phyloP scores from a whole-genome alignment of 1,140 invertebrate species.

The Pseudachorutes palmiensis region DNA sequence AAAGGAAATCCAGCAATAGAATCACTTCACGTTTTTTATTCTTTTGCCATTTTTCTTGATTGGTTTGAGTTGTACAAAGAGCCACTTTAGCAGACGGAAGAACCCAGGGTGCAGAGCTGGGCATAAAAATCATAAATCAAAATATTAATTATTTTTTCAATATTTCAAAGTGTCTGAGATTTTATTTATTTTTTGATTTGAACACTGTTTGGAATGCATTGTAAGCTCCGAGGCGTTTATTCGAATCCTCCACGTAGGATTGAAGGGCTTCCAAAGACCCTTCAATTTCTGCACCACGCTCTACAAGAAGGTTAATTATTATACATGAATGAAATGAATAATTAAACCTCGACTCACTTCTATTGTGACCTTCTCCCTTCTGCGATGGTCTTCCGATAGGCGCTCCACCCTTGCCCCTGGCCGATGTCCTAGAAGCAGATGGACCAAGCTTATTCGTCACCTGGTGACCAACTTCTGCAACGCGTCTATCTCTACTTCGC shows the following conservation, averaged over 20 bases:
- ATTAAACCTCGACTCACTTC: background rate
- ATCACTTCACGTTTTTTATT: background rate
- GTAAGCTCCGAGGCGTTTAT: background rate
- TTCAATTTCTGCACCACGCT: background rate
- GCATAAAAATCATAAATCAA: too few species aligned
- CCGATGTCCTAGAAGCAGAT: too few species aligned
- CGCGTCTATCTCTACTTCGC: too few species aligned
- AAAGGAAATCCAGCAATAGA: too few species aligned
- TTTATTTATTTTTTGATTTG: background rate
- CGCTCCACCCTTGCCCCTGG: too few species aligned
- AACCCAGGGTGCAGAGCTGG: too few species aligned
- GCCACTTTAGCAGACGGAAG: background rate
- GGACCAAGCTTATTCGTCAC: background rate
- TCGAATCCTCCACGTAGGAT: background rate
- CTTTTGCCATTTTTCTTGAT: background rate
- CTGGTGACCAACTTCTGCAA: too few species aligned
- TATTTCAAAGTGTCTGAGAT: background rate
- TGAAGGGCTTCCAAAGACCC: conserved; percentile 1
- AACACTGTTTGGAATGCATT: background rate
- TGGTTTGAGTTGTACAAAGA: background rate
- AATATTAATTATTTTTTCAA: background rate
- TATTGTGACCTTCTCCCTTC: background rate
- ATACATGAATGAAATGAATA: background rate
- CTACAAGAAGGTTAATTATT: background rate
- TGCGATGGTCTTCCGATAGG: too few species aligned